A percentile compares a stretch with the other conserved stretches of the same genome.
Evolutionary conservation across 2,113 vertebrate genomes (phyloP).

Genomic region (Acinonyx jubatus): DNA sequence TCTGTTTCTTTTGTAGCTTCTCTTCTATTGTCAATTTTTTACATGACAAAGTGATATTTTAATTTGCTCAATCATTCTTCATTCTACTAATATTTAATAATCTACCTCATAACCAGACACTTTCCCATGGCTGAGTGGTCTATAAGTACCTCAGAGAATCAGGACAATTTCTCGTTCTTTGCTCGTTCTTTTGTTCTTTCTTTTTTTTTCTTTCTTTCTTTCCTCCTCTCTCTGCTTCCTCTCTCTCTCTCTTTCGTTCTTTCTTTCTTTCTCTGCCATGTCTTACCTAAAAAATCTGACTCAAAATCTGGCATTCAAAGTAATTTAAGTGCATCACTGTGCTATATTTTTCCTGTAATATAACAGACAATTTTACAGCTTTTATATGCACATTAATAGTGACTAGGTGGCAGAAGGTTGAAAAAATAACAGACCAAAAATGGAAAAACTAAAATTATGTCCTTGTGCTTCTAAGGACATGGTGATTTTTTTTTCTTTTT

Average conservation of each 20-base stretch:
- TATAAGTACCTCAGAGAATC: background rate
- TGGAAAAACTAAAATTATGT: background rate
- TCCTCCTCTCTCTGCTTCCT: background rate
- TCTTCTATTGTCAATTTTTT: background rate
- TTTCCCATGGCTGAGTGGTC: background rate
- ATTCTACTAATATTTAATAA: background rate
- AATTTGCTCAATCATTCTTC: background rate
- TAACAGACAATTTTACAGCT: background rate
- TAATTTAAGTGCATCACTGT: background rate
- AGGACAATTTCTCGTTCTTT: background rate
- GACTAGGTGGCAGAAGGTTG: background rate
- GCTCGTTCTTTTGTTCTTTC: background rate
- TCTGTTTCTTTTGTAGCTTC: background rate
- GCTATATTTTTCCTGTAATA: background rate
- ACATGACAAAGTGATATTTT: background rate
- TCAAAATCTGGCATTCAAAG: conserved; percentile 27
- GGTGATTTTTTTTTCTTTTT: background rate
- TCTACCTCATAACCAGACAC: background rate
- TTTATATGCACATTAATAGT: conserved; percentile 12
- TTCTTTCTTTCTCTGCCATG: background rate
- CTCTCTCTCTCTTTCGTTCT: background rate
- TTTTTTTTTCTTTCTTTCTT: background rate
- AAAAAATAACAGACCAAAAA: conserved; percentile 20
- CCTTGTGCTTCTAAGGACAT: background rate
- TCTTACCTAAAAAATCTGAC: background rate